phyloP scores from a whole-genome alignment of 2,888 invertebrate species.

The Epirrita christyi region DNA sequence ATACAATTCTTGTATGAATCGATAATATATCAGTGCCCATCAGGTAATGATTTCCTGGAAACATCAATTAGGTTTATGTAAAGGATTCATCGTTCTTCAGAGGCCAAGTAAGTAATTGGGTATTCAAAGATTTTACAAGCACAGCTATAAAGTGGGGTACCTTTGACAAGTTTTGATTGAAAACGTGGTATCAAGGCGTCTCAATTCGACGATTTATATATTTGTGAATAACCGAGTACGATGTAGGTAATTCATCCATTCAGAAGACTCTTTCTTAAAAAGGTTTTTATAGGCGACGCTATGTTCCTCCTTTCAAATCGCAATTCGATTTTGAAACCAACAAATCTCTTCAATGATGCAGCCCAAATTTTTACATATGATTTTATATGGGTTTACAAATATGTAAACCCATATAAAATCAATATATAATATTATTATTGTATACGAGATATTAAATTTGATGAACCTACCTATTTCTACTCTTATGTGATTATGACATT shows the following conservation, averaged over 20 bases:
- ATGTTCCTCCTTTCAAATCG: too few species aligned
- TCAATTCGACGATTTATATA: background rate
- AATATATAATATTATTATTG: too few species aligned
- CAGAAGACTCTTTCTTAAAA: background rate
- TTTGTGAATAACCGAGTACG: background rate
- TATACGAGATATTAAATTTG: too few species aligned
- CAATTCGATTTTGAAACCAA: too few species aligned
- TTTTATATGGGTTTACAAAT: too few species aligned
- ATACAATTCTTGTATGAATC: background rate
- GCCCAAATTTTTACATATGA: too few species aligned
- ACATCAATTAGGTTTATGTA: conserved; percentile 13
- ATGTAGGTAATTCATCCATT: background rate
- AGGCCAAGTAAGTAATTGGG: conserved; percentile 17
- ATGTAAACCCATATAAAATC: too few species aligned
- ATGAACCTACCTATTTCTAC: too few species aligned
- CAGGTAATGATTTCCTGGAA: conserved; percentile 12
- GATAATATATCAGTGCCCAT: background rate
- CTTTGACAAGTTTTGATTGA: conserved; percentile 15
- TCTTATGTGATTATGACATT: too few species aligned
- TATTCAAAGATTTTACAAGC: conserved; percentile 17
- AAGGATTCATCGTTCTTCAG: conserved; percentile 13
- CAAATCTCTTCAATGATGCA: too few species aligned
- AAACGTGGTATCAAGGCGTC: background rate
- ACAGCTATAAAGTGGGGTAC: background rate
- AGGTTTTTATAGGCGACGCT: background rate